Evolutionary conservation across 2,113 vertebrate species (phyloP).

Genomic region (Phalacrocorax pelagicus): DNA sequence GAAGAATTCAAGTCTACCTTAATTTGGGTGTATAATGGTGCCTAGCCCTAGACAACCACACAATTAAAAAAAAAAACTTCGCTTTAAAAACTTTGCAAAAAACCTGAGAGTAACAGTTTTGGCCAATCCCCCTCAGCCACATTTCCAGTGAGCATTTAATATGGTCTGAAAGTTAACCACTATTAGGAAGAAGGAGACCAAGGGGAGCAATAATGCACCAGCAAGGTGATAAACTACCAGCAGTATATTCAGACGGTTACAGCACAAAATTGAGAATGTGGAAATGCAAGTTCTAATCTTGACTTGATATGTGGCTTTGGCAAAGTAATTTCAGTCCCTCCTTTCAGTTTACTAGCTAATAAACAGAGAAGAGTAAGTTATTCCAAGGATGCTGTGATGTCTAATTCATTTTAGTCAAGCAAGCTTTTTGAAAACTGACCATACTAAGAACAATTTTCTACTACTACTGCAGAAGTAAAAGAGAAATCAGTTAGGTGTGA

Average conservation of each 20-base stretch:
- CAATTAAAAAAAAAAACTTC: neutral
- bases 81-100: neutral
- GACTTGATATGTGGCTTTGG: slow-evolving; percentile 3
- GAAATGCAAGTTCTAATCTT: slow-evolving; percentile 37
- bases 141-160: slow-evolving; percentile 10
- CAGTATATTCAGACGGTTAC: slow-evolving; percentile 39
- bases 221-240: slow-evolving; percentile 20
- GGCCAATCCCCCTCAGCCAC: neutral
- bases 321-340: slow-evolving; percentile 34
- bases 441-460: slow-evolving; percentile 6
- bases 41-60: neutral
- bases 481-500: neutral
- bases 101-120: neutral
- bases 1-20: neutral
- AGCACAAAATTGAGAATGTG: slow-evolving; percentile 22
- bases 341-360: slow-evolving; percentile 35
- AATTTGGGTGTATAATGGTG: neutral
- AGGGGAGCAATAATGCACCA: neutral
- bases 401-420: slow-evolving; percentile 38
- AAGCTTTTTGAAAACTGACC: slow-evolving; percentile 19
- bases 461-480: neutral
- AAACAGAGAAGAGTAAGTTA: slow-evolving; percentile 34
- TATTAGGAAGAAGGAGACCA: slow-evolving; percentile 31
- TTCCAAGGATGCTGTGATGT: neutral
- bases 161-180: slow-evolving; percentile 44